phyloP scores from a whole-genome alignment of 1,140 invertebrate species.

The Neelides sp. region DNA sequence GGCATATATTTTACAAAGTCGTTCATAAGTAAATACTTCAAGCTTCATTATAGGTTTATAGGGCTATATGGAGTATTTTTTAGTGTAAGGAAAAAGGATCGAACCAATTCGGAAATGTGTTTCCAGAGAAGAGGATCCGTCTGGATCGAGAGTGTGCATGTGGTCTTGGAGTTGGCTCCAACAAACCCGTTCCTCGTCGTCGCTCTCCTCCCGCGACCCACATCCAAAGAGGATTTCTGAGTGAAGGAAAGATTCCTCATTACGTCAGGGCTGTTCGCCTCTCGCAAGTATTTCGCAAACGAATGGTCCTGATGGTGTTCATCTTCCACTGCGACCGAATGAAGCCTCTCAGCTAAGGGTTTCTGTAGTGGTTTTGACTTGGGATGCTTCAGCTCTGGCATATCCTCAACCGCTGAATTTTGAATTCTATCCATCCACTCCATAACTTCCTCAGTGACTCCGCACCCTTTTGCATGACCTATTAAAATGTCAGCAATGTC shows the following conservation, averaged over 20 bases:
- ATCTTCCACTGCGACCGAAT: slow-evolving; percentile 1
- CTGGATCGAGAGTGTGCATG: slow-evolving; percentile 90
- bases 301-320: slow-evolving; percentile 35
- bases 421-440: slow-evolving; percentile 87
- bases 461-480: slow-evolving; percentile 72
- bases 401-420: slow-evolving; percentile 64
- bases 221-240: neutral
- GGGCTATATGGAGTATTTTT: too few relatives aligned
- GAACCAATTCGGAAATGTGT: slow-evolving; percentile 59
- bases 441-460: slow-evolving; percentile 67
- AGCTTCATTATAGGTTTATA: slow-evolving; percentile 25
- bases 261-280: slow-evolving; percentile 36
- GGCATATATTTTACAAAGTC: neutral
- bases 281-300: slow-evolving; percentile 50
- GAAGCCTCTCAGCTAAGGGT: slow-evolving; percentile 26
- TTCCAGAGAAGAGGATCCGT: slow-evolving; percentile 95
- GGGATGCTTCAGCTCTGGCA: slow-evolving; percentile 23
- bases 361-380: slow-evolving; percentile 33
- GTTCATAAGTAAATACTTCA: too few relatives aligned
- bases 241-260: slow-evolving; percentile 34
- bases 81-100: slow-evolving; percentile 4
- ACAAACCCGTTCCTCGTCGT: slow-evolving; percentile 47
- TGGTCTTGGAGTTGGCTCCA: slow-evolving; percentile 58
- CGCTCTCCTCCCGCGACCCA: slow-evolving; percentile 37
- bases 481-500: too few relatives aligned